Evolutionary conservation across 1,140 invertebrate genomes (phyloP).

Genomic region (Lutraria rhynchaena): DNA sequence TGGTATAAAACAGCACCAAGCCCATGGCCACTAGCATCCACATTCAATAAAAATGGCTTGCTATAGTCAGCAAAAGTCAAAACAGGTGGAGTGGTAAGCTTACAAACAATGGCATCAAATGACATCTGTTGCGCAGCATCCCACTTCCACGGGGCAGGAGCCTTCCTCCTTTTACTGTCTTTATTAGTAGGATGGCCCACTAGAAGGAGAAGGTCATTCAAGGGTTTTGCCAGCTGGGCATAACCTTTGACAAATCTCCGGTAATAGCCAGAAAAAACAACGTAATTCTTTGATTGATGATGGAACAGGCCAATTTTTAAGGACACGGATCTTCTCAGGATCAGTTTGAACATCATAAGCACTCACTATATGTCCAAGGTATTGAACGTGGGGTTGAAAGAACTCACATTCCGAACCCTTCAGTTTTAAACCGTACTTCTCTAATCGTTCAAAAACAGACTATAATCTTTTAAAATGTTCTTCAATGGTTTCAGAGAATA

Average conservation of each 20-base stretch:
- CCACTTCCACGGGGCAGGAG: not conserved
- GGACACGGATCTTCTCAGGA: conserved; percentile 79
- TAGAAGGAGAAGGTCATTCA: conserved; percentile 67
- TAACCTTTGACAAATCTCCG: conserved; percentile 76
- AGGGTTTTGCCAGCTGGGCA: conserved; percentile 73
- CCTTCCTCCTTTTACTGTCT: not conserved
- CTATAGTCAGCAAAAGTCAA: conserved; percentile 57
- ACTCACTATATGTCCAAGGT: conserved; percentile 64
- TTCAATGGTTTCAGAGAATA: conserved; percentile 38
- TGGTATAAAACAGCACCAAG: conserved; percentile 73
- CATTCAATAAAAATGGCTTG: too few species aligned
- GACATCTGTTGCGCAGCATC: conserved; percentile 1
- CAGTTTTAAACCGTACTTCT: conserved; percentile 65
- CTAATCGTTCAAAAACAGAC: conserved; percentile 69
- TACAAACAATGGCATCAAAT: conserved; percentile 62
- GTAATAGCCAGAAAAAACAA: conserved; percentile 81
- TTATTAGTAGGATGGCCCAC: conserved; percentile 2
- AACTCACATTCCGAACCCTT: conserved; percentile 80
- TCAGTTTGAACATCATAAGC: conserved; percentile 72
- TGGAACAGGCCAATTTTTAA: conserved; percentile 71
- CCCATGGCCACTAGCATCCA: conserved; percentile 57
- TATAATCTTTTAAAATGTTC: conserved; percentile 56
- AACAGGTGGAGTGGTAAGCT: conserved; percentile 56
- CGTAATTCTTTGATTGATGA: conserved; percentile 77
- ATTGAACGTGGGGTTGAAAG: conserved; percentile 60